Evolutionary conservation across 2,113 vertebrate species (phyloP), one percentile per base, ranked within the genome.

Genomic region (Origma solitaria): DNA sequence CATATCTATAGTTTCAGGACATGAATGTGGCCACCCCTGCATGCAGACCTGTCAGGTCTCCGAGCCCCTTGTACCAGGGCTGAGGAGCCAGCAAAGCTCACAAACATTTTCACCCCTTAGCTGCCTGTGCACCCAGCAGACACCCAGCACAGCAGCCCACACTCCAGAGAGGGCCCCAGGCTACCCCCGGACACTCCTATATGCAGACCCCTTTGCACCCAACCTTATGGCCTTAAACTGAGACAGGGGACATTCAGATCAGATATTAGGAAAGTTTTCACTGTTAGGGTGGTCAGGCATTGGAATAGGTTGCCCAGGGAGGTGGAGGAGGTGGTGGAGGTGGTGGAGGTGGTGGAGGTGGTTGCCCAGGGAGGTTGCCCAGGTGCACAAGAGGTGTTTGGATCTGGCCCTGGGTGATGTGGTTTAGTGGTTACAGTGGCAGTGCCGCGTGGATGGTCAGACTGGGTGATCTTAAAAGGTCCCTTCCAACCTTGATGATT

Each of bases 61-160:
- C 4, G 35, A 78, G 35, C 3, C 38, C 8, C 14, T 24, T 15
- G 6, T 35, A 25, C 6, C 1, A 2, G 38, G 22, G 21, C 18
- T 15, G 53, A 71, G 15, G 30, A 94, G 38, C 8, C 13, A 35
- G 30, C 4, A 35, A 51, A 15, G 27, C 10, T 47, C 7, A 1
- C 1, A 1, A 19, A 17, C 15, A 3, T 35, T 44, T 61, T 16
- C 15, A 12, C 1, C 13, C 10, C 19, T 3, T 5, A 44, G 33
- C 21, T 4, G 5, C 12, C 68, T 7, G 22, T 3, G 31, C 20
- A 14, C 4, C 12, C 24, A 22, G 15, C 16, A 49, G 22, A 72
- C 30, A 17, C 6, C 8, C 5, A 2, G 56, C 13, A 7, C 25
- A 11, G 37, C 47, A 58, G 21, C 3, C 13, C 6, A 0, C 1